Evolutionary conservation across 2,888 invertebrate genomes (phyloP).

Genomic region (Lamellibrachia satsuma): DNA sequence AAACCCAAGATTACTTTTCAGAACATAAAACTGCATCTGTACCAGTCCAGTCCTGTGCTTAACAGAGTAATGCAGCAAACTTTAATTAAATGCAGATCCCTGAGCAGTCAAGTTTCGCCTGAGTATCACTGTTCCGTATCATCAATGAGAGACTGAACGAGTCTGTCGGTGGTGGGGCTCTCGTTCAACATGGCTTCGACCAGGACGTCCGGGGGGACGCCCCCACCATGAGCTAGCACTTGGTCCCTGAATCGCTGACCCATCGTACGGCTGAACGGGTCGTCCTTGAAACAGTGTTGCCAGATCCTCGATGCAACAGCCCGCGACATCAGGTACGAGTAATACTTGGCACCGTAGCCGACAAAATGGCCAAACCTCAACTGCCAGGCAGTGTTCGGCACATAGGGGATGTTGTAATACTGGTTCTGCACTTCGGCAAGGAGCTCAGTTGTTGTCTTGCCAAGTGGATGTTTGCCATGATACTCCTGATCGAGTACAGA

Average conservation of each 20-base stretch:
- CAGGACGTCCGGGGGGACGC: conserved; percentile 80
- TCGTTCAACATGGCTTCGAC: conserved; percentile 78
- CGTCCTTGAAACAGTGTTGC: conserved; percentile 82
- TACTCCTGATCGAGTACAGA: conserved; percentile 90
- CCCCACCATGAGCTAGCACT: conserved; percentile 87
- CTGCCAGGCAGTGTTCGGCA: conserved; percentile 93
- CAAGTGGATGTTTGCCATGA: conserved; percentile 74
- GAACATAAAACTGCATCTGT: not conserved
- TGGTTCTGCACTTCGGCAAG: conserved; percentile 80
- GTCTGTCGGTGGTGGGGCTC: conserved; percentile 78
- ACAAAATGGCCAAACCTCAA: conserved; percentile 94
- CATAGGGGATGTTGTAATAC: conserved; percentile 87
- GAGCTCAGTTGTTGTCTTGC: conserved; percentile 75
- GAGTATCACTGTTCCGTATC: conserved; percentile 46
- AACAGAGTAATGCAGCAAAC: not conserved
- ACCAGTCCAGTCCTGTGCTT: not conserved
- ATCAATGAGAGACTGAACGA: conserved; percentile 81
- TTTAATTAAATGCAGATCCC: not conserved
- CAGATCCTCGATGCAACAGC: conserved; percentile 93
- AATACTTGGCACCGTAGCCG: conserved; percentile 98
- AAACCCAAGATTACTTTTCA: not conserved
- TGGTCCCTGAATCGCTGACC: conserved; percentile 82
- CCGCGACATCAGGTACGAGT: conserved; percentile 93
- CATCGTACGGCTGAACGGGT: conserved; percentile 72
- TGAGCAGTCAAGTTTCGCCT: not conserved